Evolutionary conservation across 1,140 invertebrate species (phyloP).

Genomic region (Archegozetes longisetosus): DNA sequence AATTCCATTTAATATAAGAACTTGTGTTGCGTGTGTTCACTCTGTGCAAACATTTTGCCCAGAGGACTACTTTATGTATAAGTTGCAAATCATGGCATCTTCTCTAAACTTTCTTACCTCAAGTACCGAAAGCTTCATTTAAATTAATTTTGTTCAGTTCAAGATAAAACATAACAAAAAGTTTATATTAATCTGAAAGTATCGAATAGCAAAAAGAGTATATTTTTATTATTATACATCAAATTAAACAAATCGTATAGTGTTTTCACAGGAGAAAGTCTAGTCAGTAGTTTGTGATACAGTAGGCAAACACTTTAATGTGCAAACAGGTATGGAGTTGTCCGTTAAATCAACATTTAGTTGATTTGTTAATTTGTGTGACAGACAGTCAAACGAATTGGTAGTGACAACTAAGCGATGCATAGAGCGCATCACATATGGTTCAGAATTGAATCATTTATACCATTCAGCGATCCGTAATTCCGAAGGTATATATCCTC

Average conservation of each 20-base stretch:
- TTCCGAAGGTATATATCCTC: neutral
- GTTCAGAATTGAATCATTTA: neutral
- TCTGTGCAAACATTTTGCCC: too few species aligned
- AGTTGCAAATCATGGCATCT: too few species aligned
- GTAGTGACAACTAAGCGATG: neutral
- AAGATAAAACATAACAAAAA: too few species aligned
- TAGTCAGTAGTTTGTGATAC: neutral
- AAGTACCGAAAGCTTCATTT: too few species aligned
- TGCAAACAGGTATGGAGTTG: neutral
- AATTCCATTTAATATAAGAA: too few species aligned
- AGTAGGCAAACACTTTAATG: neutral
- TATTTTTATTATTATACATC: neutral
- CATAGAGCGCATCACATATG: neutral
- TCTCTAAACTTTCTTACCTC: too few species aligned
- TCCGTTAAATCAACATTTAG: neutral
- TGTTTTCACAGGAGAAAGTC: neutral
- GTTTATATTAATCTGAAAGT: too few species aligned
- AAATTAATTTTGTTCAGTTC: too few species aligned
- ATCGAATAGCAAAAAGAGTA: too few species aligned
- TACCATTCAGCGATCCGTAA: neutral
- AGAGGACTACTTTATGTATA: too few species aligned
- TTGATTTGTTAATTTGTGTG: neutral
- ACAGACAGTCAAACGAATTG: too few species aligned
- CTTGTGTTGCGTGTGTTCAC: too few species aligned
- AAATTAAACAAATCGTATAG: neutral